Percentiles rank a stretch among this genome's conserved stretches.
Evolutionary conservation across 2,888 invertebrate genomes (phyloP).

Genomic region (Lasioglossum lativentre): DNA sequence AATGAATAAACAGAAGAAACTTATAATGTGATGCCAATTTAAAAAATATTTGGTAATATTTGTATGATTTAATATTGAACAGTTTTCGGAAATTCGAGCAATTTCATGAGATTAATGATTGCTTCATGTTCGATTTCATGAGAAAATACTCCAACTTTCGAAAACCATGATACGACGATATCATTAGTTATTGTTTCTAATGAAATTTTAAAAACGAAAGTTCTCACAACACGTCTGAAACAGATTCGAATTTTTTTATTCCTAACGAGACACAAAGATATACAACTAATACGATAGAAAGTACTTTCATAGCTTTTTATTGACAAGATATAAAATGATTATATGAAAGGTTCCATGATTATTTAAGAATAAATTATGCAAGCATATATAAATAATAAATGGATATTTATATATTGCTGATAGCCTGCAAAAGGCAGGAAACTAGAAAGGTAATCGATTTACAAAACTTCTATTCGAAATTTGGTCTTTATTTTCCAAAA

Average conservation of each 20-base stretch:
- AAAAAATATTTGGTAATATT: conserved; percentile 58
- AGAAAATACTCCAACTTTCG: conserved; percentile 63
- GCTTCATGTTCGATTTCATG: neutral
- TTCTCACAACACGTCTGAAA: conserved; percentile 61
- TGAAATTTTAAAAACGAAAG: conserved; percentile 56
- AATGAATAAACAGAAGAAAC: conserved; percentile 56
- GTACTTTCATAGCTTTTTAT: conserved; percentile 67
- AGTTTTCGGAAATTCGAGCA: conserved; percentile 69
- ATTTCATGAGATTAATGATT: neutral
- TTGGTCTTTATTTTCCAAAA: conserved; percentile 84
- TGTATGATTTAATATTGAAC: conserved; percentile 61
- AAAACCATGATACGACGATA: conserved; percentile 53
- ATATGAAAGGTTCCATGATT: conserved; percentile 64
- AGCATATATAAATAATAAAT: conserved; percentile 69
- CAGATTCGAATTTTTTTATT: conserved; percentile 25
- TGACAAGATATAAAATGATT: conserved; percentile 74
- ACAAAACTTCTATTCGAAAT: conserved; percentile 80
- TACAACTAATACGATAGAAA: conserved; percentile 58
- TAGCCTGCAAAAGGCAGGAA: conserved; percentile 64
- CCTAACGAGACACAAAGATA: conserved; percentile 45
- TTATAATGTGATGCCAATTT: conserved; percentile 33
- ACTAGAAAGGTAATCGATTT: conserved; percentile 77
- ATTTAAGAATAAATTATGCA: conserved; percentile 68
- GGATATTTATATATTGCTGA: conserved; percentile 54
- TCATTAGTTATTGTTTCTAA: conserved; percentile 14